Evolutionary conservation across 2,113 vertebrate species (phyloP), one percentile per base, ranked within the genome.

Genomic region (Thamnaconus septentrionalis): DNA sequence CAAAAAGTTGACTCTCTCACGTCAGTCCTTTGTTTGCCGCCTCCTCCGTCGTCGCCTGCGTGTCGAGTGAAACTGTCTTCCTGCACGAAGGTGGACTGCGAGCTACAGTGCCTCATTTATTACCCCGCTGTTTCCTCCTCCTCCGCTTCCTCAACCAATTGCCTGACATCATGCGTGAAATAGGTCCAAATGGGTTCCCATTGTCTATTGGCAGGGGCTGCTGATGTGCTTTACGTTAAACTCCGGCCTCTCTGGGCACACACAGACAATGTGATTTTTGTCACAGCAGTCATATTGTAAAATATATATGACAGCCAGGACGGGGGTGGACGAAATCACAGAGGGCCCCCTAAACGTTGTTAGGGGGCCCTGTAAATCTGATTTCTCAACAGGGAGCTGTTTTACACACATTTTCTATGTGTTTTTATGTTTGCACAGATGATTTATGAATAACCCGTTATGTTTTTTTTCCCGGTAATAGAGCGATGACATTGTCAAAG

Each of bases 111-210:
- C 70, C 58, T 78, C 66, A 73, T 83, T 81, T 79, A 69, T 82
- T 80, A 81, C 64, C 67, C 58, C 10, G n/a, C 66, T 57, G 59
- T n/a, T 10, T 69, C 73, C 54, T 59, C 60, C 50, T 58, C 58
- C 39, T 71, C 66, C 42, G 79, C 69, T 69, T 69, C 76, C 78
- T 84, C 63, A 56, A 67, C 63, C 46, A 51, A 69, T 59, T 63
- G 63, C 68, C 59, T 77, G 80, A 69, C 80, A 72, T 64, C 73
- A 80, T 79, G 80, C 66, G 66, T 85, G 84, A 83, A 87, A 87
- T 88, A 69, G 69, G 75, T 86, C 56, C 83, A 86, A 87, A 88
- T 73, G 75, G 78, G 76, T 83, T 79, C 64, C 57, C 56, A 79
- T 71, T 82, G 73, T 85, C 68, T 79, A 61, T 59, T 71, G 68